Evolutionary conservation across 2,888 invertebrate genomes (phyloP).

Genomic region (Melieria omissa): DNA sequence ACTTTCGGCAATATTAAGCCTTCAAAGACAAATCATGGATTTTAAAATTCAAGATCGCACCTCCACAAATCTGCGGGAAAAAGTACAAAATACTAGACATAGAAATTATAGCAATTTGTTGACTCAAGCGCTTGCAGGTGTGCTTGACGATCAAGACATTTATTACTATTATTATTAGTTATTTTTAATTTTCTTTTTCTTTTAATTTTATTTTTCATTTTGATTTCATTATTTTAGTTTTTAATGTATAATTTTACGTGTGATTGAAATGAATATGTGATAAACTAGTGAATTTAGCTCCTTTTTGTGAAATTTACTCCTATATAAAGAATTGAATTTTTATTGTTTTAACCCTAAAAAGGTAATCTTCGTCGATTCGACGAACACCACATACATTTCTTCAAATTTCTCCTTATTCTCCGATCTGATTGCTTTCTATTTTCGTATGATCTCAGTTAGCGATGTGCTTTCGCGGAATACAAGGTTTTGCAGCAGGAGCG

Average conservation of each 20-base stretch:
- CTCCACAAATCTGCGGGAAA: neutral
- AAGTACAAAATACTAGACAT: neutral
- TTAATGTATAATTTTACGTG: too few relatives aligned
- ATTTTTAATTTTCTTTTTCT: neutral
- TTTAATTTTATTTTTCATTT: neutral
- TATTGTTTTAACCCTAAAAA: too few relatives aligned
- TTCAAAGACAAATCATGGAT: neutral
- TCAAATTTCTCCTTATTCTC: too few relatives aligned
- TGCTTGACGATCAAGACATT: neutral
- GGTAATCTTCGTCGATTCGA: too few relatives aligned
- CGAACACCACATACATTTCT: too few relatives aligned
- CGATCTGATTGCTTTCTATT: too few relatives aligned
- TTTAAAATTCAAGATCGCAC: slow-evolving; percentile 3
- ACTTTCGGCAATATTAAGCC: neutral
- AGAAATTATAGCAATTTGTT: neutral
- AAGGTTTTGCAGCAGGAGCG: too few relatives aligned
- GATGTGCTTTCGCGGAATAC: too few relatives aligned
- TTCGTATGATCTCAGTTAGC: too few relatives aligned
- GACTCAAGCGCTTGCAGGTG: neutral
- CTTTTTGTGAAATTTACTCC: too few relatives aligned
- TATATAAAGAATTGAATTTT: too few relatives aligned
- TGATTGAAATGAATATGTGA: neutral
- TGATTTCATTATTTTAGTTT: neutral
- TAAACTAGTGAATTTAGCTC: neutral
- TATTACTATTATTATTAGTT: neutral